Evolutionary conservation across 2,113 vertebrate genomes (phyloP).

Genomic region (Engraulis encrasicolus): DNA sequence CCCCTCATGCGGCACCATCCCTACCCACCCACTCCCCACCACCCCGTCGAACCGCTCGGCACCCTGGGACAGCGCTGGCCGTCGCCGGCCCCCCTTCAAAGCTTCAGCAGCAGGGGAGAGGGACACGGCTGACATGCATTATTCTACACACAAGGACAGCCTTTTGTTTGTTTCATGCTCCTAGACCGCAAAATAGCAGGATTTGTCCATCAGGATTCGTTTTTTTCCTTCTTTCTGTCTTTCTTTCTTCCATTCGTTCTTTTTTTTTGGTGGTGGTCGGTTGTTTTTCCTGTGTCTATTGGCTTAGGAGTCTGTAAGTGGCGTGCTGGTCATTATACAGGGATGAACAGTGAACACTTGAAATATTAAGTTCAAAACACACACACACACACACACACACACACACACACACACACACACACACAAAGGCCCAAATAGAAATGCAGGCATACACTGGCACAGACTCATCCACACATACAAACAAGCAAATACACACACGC

Average conservation of each 20-base stretch:
- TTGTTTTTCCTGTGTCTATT: not conserved
- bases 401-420: conserved; percentile 8
- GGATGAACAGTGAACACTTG: conserved; percentile 16
- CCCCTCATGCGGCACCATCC: no score
- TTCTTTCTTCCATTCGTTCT: no score
- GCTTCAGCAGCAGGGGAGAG: conserved; percentile 52
- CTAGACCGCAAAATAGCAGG: conserved; percentile 74
- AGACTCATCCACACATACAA: no score
- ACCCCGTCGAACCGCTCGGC: not conserved
- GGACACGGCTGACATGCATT: conserved; percentile 75
- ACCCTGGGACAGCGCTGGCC: conserved; percentile 39
- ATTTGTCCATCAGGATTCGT: conserved; percentile 68
- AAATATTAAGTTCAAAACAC: conserved; percentile 21
- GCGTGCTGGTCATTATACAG: conserved; percentile 48
- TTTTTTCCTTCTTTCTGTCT: conserved; percentile 8
- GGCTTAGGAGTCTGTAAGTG: conserved; percentile 27
- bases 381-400: not conserved
- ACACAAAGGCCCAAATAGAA: not conserved
- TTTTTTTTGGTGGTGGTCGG: not conserved
- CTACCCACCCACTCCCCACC: not conserved
- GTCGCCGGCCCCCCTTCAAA: conserved; percentile 73
- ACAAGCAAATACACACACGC: no score
- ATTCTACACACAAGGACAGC: conserved; percentile 71
- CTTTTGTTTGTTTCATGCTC: conserved; percentile 76
- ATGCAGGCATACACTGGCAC: no score